Evolutionary conservation across 2,888 invertebrate genomes (phyloP), one percentile per base, ranked within the genome.

Genomic region (Leptinotarsa tumamoca): DNA sequence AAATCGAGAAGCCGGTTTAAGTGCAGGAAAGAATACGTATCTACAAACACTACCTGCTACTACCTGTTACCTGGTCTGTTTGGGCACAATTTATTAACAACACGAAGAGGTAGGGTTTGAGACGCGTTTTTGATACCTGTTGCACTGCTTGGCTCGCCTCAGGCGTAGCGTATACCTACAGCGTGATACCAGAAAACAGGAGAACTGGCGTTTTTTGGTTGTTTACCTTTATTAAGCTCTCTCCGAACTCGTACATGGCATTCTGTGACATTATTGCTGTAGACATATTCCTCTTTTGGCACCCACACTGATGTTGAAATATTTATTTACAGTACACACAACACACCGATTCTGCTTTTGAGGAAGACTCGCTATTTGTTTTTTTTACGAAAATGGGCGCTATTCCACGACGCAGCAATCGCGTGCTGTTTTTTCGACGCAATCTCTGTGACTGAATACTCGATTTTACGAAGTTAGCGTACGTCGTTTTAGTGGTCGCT

Each of bases 221-320:
- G 71, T 80, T 89, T 92, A 93, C 93, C 93, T 93, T 93, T 88
- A 93, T 91, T 86, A 93, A 90, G 89, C 92, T 91, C 89, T 94
- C 94, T 90, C 92, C 92, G 90, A 94, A 93, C 86, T 94, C 94
- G 90, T 93, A 94, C 90, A 93, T 91, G 87, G 93, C 91, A 89
- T 92, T 91, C 90, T 91, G 92, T 89, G 92, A 92, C 94, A 94
- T 94, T 89, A 94, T 93, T 89, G 93, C 94, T 84, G 94, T 93
- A 90, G 94, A 94, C 94, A 94, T 94, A 74, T 80, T 82, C 82
- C 82, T 79, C 72, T 78, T 73, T 75, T 81, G 73, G 79, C 82
- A 80, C 83, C 80, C 79, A 82, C 83, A 84, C 80, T 79, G 75
- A 81, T 78, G 76, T 77, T 74, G 78, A 79, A 79, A 74, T 74